Conservation (phyloP, 2,113 vertebrate species). For the Pachypanchax playfairii region DNA sequence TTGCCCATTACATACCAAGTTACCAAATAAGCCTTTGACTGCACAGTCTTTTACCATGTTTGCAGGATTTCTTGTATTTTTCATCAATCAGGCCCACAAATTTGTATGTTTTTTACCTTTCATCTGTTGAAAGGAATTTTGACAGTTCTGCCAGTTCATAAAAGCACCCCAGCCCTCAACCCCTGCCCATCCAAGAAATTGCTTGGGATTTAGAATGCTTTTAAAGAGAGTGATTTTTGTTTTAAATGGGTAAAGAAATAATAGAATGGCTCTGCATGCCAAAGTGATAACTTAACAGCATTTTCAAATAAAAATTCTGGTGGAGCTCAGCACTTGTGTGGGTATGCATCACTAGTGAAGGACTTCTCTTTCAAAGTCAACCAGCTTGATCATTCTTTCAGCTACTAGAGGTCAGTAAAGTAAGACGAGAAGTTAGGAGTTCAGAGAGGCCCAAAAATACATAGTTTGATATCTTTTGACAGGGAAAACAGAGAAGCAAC, state of each 20-base stretch:
- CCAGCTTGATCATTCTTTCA: background rate
- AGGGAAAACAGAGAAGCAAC: background rate
- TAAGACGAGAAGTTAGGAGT: background rate
- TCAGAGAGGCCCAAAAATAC: background rate
- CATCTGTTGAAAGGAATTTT: background rate
- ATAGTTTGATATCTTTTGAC: background rate
- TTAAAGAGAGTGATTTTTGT: background rate
- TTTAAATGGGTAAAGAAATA: background rate
- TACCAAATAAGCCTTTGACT: no score
- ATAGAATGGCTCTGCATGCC: background rate
- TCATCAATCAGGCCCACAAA: no score
- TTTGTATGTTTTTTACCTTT: no score
- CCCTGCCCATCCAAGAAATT: no score
- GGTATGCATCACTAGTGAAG: background rate
- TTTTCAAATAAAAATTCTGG: background rate
- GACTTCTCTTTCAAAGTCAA: background rate
- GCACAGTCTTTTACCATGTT: no score
- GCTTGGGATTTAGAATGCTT: background rate
- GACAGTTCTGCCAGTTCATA: background rate
- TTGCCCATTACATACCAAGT: no score
- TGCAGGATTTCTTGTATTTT: no score
- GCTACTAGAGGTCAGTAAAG: background rate
- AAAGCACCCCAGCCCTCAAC: no score
- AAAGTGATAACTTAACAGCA: constrained; percentile 10
- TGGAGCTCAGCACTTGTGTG: background rate